Conservation (phyloP, 1,140 invertebrate genomes). For the Cyclargus thomasi region DNA sequence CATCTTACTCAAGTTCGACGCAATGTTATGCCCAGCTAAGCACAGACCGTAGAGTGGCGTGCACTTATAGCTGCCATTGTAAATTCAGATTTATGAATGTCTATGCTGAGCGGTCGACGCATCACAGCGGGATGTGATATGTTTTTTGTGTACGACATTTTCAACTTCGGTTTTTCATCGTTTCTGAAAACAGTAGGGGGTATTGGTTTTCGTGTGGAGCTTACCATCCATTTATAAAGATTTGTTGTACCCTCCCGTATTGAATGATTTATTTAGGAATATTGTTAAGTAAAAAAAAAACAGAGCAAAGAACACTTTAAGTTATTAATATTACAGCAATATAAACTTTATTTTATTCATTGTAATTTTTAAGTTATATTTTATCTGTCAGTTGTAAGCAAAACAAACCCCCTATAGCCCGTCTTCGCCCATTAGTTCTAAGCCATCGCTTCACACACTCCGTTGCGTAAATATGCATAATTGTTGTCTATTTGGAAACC, state of each 20-base stretch:
- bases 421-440: conserved; percentile 47
- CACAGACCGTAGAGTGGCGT: neutral
- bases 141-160: neutral
- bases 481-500: conserved; percentile 34
- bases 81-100: conserved; percentile 11
- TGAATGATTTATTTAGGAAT: neutral
- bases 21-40: neutral
- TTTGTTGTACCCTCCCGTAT: neutral
- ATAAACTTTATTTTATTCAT: too few relatives aligned
- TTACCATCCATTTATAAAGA: conserved; percentile 2
- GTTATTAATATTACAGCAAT: too few relatives aligned
- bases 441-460: conserved; percentile 34
- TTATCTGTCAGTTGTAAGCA: conserved; percentile 30
- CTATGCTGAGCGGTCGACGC: neutral
- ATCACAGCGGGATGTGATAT: conserved; percentile 23
- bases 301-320: too few relatives aligned
- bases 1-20: neutral
- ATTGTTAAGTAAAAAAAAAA: conserved; percentile 4
- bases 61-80: neutral
- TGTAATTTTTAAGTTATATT: too few relatives aligned
- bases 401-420: conserved; percentile 28
- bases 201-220: neutral
- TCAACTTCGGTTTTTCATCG: conserved; percentile 11
- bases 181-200: neutral
- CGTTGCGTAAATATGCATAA: conserved; percentile 56